Percentiles rank a stretch among this genome's conserved stretches.
These are phyloP conservation scores for Lagenorhynchus albirostris DNA, from an alignment of 2,113 vertebrate species.

Conservation along the genomic window DNA sequence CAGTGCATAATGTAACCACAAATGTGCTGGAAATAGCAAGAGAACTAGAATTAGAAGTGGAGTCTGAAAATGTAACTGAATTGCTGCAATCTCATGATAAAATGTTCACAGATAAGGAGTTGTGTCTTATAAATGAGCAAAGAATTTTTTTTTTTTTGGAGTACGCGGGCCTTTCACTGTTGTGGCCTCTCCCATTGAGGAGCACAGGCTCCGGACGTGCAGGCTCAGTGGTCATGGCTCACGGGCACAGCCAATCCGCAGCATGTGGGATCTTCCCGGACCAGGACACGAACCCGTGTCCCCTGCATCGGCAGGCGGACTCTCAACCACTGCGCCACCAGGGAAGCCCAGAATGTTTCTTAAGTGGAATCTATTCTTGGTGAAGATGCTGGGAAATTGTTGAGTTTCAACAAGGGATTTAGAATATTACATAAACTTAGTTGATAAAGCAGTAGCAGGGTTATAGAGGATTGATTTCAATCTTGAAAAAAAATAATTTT, in stretches of 20 bases:
- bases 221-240: no score
- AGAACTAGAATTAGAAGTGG: not conserved
- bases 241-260: no score
- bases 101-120: not conserved
- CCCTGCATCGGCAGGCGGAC: no score
- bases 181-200: no score
- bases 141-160: not conserved
- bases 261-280: no score
- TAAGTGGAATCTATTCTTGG: not conserved
- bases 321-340: no score
- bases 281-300: no score
- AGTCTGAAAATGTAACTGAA: not conserved
- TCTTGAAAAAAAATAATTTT: not conserved
- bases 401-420: not conserved
- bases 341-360: not conserved
- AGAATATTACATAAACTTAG: not conserved
- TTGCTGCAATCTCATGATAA: not conserved
- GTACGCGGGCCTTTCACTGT: no score
- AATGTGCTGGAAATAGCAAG: not conserved
- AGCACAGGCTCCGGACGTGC: no score
- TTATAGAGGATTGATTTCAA: not conserved
- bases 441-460: not conserved
- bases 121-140: not conserved
- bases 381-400: not conserved
- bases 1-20: not conserved